phyloP scores from a whole-genome alignment of 1,140 invertebrate species.

The Tetranychus cinnabarinus region DNA sequence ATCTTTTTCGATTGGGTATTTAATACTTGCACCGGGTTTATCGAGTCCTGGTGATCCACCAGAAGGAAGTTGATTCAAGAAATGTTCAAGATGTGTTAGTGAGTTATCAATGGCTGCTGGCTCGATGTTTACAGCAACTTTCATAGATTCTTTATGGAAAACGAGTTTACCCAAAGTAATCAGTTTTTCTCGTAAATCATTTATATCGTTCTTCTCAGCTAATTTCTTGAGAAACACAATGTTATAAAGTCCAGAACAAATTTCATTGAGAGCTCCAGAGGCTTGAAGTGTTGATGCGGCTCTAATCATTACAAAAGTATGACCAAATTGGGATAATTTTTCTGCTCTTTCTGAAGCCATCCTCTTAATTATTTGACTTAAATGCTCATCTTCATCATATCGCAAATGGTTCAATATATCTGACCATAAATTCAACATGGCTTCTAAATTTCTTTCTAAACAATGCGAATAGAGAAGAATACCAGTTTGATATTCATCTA shows the following conservation, averaged over 20 bases:
- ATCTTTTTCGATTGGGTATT: not conserved
- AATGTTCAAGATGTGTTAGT: constrained; percentile 25
- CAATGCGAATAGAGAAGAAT: constrained; percentile 53
- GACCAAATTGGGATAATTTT: constrained; percentile 54
- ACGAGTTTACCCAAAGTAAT: constrained; percentile 31
- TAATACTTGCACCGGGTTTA: not conserved
- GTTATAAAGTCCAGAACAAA: constrained; percentile 48
- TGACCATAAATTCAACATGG: constrained; percentile 57
- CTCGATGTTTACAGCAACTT: constrained; percentile 22
- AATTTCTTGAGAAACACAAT: constrained; percentile 44
- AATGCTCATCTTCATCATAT: constrained; percentile 35
- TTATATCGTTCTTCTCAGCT: constrained; percentile 35
- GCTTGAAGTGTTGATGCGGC: constrained; percentile 44
- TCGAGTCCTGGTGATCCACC: not conserved
- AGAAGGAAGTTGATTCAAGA: constrained; percentile 8
- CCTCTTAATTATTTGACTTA: constrained; percentile 54
- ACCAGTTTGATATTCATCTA: constrained; percentile 39
- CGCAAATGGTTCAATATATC: constrained; percentile 40
- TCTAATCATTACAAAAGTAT: constrained; percentile 57
- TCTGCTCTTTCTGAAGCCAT: constrained; percentile 48
- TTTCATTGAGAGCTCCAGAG: constrained; percentile 36
- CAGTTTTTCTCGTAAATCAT: constrained; percentile 35
- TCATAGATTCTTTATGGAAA: constrained; percentile 16
- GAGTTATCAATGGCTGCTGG: constrained; percentile 17
- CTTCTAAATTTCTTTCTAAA: constrained; percentile 48